Evolutionary conservation across 2,113 vertebrate genomes (phyloP).

Genomic region (Pterocles orientalis): DNA sequence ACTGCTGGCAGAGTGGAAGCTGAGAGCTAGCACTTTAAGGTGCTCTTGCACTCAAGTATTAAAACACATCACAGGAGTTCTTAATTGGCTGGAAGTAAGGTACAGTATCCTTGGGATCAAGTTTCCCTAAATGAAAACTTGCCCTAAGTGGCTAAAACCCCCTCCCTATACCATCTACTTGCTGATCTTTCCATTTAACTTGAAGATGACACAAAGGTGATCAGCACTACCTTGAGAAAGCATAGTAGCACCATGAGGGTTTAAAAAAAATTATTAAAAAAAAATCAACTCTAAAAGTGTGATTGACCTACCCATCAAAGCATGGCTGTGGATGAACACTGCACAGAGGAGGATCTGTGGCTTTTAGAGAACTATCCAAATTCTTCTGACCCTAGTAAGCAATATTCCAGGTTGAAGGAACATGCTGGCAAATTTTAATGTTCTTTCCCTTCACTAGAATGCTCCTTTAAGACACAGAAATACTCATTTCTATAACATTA

Average conservation of each 20-base stretch:
- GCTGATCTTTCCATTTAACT: not conserved
- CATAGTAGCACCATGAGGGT: not conserved
- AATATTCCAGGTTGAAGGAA: not conserved
- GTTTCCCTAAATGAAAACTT: not conserved
- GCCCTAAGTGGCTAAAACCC: not conserved
- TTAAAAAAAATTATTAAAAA: not conserved
- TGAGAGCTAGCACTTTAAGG: not conserved
- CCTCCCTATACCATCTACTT: not conserved
- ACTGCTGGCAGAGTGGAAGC: not conserved
- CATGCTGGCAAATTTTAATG: not conserved
- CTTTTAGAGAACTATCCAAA: not conserved
- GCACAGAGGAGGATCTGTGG: not conserved
- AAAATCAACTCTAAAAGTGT: not conserved
- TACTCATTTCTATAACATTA: not conserved
- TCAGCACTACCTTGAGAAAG: not conserved
- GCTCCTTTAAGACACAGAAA: slow-evolving; percentile 1
- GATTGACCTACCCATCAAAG: not conserved
- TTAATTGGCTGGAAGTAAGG: not conserved
- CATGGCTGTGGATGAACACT: not conserved
- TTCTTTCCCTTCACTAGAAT: not conserved
- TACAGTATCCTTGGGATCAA: not conserved
- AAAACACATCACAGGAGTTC: not conserved
- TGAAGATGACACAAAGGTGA: not conserved
- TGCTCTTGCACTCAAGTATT: not conserved
- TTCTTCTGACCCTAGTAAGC: not conserved